These are phyloP conservation scores for Luperina nickerlii DNA, from an alignment of 2,888 invertebrate species.

Conservation along the genomic window DNA sequence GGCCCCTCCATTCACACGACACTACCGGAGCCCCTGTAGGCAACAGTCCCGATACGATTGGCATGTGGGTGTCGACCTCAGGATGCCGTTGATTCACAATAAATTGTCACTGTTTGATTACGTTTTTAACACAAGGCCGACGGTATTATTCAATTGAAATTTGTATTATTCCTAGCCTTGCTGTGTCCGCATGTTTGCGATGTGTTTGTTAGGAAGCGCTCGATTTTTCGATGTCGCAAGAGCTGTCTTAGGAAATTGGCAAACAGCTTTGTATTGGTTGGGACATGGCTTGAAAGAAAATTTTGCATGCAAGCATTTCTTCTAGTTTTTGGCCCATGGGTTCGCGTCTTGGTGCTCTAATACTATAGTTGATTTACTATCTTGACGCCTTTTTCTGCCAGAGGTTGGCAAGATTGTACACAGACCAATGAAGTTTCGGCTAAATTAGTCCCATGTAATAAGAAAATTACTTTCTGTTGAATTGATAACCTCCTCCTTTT, in stretches of 20 bases:
- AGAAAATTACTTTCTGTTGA: neutral
- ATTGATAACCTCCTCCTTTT: neutral
- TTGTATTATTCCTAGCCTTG: conserved; percentile 64
- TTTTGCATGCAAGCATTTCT: neutral
- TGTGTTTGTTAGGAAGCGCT: conserved; percentile 10
- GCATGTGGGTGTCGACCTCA: conserved; percentile 72
- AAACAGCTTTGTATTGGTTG: neutral
- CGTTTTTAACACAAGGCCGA: conserved; percentile 72
- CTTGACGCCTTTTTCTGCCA: neutral
- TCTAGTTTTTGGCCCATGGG: neutral
- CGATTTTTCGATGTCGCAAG: conserved; percentile 12
- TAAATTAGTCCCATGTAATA: neutral
- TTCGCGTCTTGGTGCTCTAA: neutral
- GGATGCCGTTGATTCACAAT: conserved; percentile 75
- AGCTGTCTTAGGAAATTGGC: neutral
- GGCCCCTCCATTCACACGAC: conserved; percentile 29
- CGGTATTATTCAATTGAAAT: conserved; percentile 77
- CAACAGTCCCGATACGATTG: conserved; percentile 58
- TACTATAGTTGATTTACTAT: neutral
- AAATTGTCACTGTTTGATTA: conserved; percentile 75
- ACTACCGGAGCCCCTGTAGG: conserved; percentile 26
- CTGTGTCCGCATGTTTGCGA: conserved; percentile 37
- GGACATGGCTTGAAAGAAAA: neutral
- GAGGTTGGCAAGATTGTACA: neutral
- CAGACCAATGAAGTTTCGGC: neutral